Evolutionary conservation across 2,888 invertebrate species (phyloP), one percentile per base, ranked within the genome.

Genomic region (Spodoptera exigua): DNA sequence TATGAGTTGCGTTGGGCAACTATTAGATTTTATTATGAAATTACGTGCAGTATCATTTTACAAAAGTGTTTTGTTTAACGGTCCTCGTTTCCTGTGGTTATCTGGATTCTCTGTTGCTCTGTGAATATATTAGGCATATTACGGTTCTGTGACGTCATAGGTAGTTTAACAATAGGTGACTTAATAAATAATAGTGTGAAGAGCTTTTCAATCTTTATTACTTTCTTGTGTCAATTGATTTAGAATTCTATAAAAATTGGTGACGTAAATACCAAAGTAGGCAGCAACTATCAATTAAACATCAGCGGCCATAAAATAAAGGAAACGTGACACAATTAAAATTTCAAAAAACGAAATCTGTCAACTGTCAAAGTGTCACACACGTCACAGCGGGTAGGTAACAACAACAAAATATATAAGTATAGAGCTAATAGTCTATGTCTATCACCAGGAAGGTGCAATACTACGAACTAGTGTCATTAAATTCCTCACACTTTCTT

Each of bases 401-500:
- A 83, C 84, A 83, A 80, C 73, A 80, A 57, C 79, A 67, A 63
- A 68, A 73, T 60, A 78, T 64, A 87, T 85, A 89, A 86, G 87
- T 73, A 70, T 70, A 88, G 87, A 88, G 88, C 86, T 87, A 89
- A 81, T 86, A 88, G 85, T 80, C 85, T 81, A 85, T 83, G 85
- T 80, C 85, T 81, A 85, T 83, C 78, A 86, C 85, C 84, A 83
- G 83, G 83, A 83, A 83, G 82, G 81, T 79, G 74, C 80, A 75
- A 76, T 89, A 89, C 88, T 82, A 80, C 85, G 88, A 90, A 89
- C 80, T 81, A 70, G 81, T 83, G 85, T 88, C 89, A 94, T 93
- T 92, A 93, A 91, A 94, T 93, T 93, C 93, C 89, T 91, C 89
- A 90, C 94, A 93, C 92, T 93, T 93, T 93, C 93, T 89, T 90